These are phyloP conservation scores for Rhagophthalmus giganteus DNA, from an alignment of 2,888 invertebrate species.

Conservation along the genomic window DNA sequence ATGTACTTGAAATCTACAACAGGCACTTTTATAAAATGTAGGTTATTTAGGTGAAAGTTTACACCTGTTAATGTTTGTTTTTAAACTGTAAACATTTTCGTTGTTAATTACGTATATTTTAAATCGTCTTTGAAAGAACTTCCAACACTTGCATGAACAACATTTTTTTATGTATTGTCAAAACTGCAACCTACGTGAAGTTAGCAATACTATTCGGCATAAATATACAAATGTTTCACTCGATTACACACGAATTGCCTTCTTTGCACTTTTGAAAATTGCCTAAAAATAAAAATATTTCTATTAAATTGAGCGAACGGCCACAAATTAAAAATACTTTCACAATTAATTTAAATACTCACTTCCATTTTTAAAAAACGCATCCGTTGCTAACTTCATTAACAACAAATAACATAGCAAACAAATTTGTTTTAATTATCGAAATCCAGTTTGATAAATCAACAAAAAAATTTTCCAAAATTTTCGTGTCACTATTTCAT, in stretches of 20 bases:
- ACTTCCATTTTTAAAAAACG: too few species aligned
- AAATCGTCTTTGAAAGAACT: not conserved
- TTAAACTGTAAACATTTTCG: not conserved
- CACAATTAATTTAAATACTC: too few species aligned
- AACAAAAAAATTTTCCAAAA: conserved; percentile 4
- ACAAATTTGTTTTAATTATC: conserved; percentile 6
- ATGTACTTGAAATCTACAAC: not conserved
- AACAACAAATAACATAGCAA: not conserved
- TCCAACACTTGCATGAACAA: not conserved
- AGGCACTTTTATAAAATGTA: not conserved
- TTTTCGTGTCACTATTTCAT: not conserved
- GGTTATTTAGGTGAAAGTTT: not conserved
- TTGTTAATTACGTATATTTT: not conserved
- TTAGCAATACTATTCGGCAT: too few species aligned
- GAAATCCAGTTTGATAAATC: not conserved
- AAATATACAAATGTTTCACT: too few species aligned
- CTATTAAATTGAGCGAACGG: too few species aligned
- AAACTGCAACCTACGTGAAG: not conserved
- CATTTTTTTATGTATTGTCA: conserved; percentile 1
- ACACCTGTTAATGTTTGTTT: conserved; percentile 1
- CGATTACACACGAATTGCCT: not conserved
- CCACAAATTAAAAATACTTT: too few species aligned
- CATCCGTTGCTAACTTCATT: too few species aligned
- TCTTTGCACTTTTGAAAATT: too few species aligned
- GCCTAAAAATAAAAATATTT: not conserved